phyloP scores from a whole-genome alignment of 2,797 vertebrate genomes.

The Simalia tracyae region DNA sequence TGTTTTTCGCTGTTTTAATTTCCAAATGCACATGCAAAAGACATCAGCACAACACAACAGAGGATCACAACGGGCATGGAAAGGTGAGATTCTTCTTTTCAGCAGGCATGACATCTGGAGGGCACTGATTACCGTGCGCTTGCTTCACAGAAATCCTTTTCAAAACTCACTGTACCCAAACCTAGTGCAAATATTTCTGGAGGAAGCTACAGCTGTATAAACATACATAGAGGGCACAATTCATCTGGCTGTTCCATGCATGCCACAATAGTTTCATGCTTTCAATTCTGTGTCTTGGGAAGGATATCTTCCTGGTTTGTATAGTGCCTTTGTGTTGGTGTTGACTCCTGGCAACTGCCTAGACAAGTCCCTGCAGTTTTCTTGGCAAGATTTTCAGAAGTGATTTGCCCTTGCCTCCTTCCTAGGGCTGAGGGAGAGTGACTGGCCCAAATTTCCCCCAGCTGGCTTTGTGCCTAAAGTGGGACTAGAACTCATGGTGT shows the following conservation, averaged over 20 bases:
- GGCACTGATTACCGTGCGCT: neutral
- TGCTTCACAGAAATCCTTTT: neutral
- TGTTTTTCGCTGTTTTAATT: conserved; percentile 37
- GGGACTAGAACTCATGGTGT: neutral
- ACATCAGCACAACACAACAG: conserved; percentile 41
- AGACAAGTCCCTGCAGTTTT: neutral
- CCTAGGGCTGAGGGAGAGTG: neutral
- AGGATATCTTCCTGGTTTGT: neutral
- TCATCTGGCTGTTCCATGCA: neutral
- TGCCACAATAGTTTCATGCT: neutral
- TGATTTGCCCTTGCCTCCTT: no score
- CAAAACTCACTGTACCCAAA: conserved; percentile 10
- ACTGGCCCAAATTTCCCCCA: neutral
- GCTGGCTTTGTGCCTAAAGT: neutral
- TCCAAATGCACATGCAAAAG: conserved; percentile 46
- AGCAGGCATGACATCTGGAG: conserved; percentile 8
- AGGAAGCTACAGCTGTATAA: neutral
- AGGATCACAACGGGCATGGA: conserved; percentile 28
- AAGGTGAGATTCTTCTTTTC: neutral
- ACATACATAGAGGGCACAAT: neutral
- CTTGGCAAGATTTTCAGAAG: neutral
- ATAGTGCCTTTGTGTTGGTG: neutral
- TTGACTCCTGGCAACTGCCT: neutral
- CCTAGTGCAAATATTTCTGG: conserved; percentile 20
- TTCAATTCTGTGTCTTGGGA: neutral